These are phyloP conservation scores for Spilarctia lutea DNA, from an alignment of 2,888 invertebrate genomes.

Conservation along the genomic window DNA sequence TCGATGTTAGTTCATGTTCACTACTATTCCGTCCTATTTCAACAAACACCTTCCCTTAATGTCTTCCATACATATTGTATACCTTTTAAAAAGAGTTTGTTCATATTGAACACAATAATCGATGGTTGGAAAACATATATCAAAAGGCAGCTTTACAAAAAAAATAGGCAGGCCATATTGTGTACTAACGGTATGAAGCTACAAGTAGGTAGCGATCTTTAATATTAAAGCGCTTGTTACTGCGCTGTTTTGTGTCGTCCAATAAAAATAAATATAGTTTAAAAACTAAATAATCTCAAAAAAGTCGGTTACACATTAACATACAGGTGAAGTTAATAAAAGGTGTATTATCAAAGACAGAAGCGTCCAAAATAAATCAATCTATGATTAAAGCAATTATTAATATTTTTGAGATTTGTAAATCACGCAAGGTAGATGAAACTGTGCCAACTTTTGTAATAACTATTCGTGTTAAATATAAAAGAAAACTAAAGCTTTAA, in stretches of 20 bases:
- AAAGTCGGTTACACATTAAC: too few species aligned
- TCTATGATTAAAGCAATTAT: background rate
- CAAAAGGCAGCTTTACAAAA: background rate
- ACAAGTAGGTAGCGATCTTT: too few species aligned
- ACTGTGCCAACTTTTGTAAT: background rate
- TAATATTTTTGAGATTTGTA: background rate
- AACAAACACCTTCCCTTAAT: background rate
- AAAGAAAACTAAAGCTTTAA: constrained; percentile 1
- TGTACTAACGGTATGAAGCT: too few species aligned
- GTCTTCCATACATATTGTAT: background rate
- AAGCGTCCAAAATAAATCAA: too few species aligned
- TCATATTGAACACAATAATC: background rate
- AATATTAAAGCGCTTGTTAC: too few species aligned
- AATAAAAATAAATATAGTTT: too few species aligned
- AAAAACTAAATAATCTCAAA: too few species aligned
- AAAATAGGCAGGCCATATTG: background rate
- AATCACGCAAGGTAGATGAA: background rate
- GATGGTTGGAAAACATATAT: background rate
- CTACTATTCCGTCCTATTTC: constrained; percentile 4
- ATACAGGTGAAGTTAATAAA: too few species aligned
- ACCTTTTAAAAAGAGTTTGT: background rate
- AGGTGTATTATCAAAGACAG: too few species aligned
- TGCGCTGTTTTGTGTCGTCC: too few species aligned
- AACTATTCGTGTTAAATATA: background rate
- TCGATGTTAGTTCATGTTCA: background rate